Evolutionary conservation across 2,797 vertebrate genomes (phyloP).

Genomic region (Spinibarbus caldwelli): DNA sequence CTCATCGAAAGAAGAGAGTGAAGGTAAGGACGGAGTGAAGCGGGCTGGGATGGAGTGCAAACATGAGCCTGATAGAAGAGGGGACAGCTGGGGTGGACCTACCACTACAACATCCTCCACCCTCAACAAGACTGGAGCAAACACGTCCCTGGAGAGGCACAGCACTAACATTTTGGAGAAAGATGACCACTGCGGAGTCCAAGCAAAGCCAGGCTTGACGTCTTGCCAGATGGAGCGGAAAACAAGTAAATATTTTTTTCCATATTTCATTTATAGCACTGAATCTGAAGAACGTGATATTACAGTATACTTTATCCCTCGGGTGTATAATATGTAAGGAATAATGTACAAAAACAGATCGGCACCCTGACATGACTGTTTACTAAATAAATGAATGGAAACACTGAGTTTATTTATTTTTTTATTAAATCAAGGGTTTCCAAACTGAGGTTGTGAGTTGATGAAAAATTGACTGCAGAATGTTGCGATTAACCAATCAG

Average conservation of each 20-base stretch:
- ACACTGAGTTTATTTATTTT: background rate
- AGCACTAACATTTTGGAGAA: constrained; percentile 71
- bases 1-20: constrained; percentile 33
- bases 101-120: constrained; percentile 18
- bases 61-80: constrained; percentile 73
- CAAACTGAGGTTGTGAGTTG: background rate
- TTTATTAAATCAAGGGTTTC: background rate
- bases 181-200: constrained; percentile 64
- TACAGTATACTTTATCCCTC: background rate
- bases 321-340: background rate
- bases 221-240: constrained; percentile 68
- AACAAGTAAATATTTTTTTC: constrained; percentile 79
- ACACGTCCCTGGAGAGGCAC: constrained; percentile 64
- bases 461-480: background rate
- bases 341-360: background rate
- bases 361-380: background rate
- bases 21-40: background rate
- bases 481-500: background rate
- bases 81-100: constrained; percentile 71
- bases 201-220: constrained; percentile 64
- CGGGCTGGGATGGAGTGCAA: constrained; percentile 68
- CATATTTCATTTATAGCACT: constrained; percentile 56
- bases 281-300: background rate
- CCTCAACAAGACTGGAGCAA: background rate
- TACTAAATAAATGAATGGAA: constrained; percentile 3